phyloP scores from a whole-genome alignment of 2,888 invertebrate species.

The Coleophora deauratella region DNA sequence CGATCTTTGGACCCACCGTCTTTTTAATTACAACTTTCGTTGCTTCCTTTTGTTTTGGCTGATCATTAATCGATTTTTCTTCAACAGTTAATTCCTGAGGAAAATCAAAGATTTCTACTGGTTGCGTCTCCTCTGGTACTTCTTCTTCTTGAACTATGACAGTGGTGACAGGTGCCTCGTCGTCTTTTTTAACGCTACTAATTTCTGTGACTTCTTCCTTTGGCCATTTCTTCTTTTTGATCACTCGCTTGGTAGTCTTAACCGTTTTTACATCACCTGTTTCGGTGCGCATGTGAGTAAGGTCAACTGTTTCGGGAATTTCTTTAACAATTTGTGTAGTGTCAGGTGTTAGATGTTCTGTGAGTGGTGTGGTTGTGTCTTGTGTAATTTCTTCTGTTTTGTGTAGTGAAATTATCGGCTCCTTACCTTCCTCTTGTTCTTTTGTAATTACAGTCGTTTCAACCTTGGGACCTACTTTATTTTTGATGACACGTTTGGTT shows the following conservation, averaged over 20 bases:
- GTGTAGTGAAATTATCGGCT: conserved; percentile 18
- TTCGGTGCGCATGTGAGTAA: conserved; percentile 5
- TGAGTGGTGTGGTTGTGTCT: conserved; percentile 15
- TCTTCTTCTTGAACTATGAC: conserved; percentile 12
- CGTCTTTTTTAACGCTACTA: conserved; percentile 18
- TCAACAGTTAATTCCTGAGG: conserved; percentile 37
- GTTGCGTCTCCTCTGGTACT: conserved; percentile 6
- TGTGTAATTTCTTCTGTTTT: conserved; percentile 12
- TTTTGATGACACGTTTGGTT: conserved; percentile 26
- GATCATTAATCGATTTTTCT: conserved; percentile 14
- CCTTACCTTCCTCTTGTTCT: conserved; percentile 24
- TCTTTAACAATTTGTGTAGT: conserved; percentile 23
- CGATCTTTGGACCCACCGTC: conserved; percentile 33
- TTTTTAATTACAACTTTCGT: conserved; percentile 28
- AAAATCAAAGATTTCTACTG: conserved; percentile 23
- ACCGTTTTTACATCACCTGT: conserved; percentile 28
- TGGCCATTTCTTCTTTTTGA: conserved; percentile 32
- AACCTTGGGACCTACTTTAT: conserved; percentile 27
- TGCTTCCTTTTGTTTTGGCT: conserved; percentile 17
- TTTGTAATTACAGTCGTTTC: conserved; percentile 36
- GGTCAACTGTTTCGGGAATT: conserved; percentile 16
- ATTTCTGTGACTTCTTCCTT: conserved; percentile 25
- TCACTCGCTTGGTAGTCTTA: conserved; percentile 27
- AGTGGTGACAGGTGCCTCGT: conserved; percentile 20
- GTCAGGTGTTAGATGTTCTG: conserved; percentile 17